These are phyloP conservation scores for Tinamus guttatus DNA, from an alignment of 2,113 vertebrate species.

Conservation along the genomic window DNA sequence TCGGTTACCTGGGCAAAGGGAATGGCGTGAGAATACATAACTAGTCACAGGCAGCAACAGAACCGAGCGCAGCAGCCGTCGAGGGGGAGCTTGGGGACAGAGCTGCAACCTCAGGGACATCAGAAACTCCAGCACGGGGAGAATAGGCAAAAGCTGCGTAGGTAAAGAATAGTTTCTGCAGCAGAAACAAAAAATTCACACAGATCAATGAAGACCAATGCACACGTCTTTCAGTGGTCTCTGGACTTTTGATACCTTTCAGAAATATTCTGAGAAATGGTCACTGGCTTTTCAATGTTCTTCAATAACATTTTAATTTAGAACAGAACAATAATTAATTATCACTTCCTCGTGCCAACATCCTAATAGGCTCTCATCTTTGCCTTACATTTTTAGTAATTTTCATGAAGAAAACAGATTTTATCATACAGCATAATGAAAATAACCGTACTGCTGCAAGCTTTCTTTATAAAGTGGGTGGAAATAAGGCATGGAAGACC, in stretches of 20 bases:
- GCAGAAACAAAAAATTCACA: not conserved
- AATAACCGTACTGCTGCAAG: not conserved
- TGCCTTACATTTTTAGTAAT: not conserved
- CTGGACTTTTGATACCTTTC: not conserved
- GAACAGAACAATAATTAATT: not conserved
- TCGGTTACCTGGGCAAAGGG: not conserved
- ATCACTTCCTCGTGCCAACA: not conserved
- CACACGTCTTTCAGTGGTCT: not conserved
- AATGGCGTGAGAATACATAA: not conserved
- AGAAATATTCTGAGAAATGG: not conserved
- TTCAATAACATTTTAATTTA: not conserved
- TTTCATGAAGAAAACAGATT: not conserved
- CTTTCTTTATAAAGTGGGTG: not conserved
- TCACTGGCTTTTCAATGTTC: not conserved
- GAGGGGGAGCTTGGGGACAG: accelerated
- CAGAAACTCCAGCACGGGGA: too few relatives aligned
- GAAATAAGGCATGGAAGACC: not conserved
- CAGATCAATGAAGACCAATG: not conserved
- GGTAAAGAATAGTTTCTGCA: not conserved
- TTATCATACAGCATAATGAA: not conserved
- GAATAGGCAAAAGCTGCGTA: too few relatives aligned
- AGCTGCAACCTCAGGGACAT: not conserved
- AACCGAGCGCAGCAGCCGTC: not conserved
- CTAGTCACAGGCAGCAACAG: not conserved
- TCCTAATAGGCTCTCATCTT: not conserved